These are phyloP conservation scores for Camponotus vicinus DNA, from an alignment of 1,140 invertebrate genomes.

Conservation along the genomic window DNA sequence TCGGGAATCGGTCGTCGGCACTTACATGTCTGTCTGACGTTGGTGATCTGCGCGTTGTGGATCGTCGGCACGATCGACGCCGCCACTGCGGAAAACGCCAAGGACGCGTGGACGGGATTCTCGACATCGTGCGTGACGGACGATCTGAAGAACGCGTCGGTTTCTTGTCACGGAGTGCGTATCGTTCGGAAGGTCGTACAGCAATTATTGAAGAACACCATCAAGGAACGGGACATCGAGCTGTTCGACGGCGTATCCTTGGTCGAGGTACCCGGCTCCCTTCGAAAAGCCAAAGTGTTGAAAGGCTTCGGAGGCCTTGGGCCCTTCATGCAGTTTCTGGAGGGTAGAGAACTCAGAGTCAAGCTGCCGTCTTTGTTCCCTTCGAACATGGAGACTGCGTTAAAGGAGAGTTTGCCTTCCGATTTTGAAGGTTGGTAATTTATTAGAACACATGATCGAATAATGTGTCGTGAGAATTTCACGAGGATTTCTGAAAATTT, in stretches of 20 bases:
- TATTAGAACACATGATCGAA: neutral
- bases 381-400: constrained; percentile 76
- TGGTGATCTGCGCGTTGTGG: constrained; percentile 49
- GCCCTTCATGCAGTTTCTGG: constrained; percentile 88
- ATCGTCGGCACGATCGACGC: neutral
- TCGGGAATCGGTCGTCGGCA: neutral
- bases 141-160: constrained; percentile 82
- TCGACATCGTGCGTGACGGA: constrained; percentile 76
- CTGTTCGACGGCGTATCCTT: constrained; percentile 89
- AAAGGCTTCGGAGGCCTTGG: constrained; percentile 87
- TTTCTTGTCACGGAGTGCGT: constrained; percentile 85
- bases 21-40: constrained; percentile 14
- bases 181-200: constrained; percentile 85
- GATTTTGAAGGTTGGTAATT: constrained; percentile 72
- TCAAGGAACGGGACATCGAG: constrained; percentile 83
- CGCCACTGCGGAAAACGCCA: constrained; percentile 13
- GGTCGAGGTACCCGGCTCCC: constrained; percentile 81
- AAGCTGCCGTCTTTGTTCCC: constrained; percentile 88
- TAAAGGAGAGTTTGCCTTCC: constrained; percentile 76
- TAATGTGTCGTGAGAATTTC: neutral
- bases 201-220: constrained; percentile 82
- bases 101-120: constrained; percentile 77
- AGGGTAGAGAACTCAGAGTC: constrained; percentile 90
- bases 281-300: constrained; percentile 83
- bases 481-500: constrained; percentile 33